Conservation (phyloP, 2,888 invertebrate genomes). For the Dryobota labecula region DNA sequence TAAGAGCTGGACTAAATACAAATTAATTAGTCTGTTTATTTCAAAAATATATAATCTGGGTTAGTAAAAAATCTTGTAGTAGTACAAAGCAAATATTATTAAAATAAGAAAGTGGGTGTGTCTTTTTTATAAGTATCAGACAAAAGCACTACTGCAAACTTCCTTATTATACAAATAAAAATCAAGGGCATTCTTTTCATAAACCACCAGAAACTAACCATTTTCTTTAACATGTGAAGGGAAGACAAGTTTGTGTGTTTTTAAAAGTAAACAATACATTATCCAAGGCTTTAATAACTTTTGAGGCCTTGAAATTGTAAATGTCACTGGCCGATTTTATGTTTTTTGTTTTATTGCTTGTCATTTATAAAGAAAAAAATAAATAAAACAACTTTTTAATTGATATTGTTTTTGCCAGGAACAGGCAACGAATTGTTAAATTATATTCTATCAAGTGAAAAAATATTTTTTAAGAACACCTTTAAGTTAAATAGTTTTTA, state of each 20-base stretch:
- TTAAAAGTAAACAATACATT: conserved; percentile 42
- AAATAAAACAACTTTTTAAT: not conserved
- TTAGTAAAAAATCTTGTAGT: too few species aligned
- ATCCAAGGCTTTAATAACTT: conserved; percentile 40
- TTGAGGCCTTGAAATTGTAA: conserved; percentile 59
- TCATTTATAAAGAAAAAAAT: not conserved
- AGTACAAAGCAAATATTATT: too few species aligned
- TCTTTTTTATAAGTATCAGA: conserved; percentile 8
- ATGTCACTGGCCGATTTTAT: conserved; percentile 46
- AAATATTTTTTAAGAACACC: not conserved
- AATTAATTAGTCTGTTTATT: too few species aligned
- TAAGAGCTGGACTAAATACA: too few species aligned
- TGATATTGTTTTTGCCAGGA: conserved; percentile 19
- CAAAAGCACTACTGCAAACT: conserved; percentile 35
- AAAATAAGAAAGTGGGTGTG: not conserved
- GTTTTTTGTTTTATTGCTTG: conserved; percentile 5
- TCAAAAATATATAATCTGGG: too few species aligned
- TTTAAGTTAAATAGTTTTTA: not conserved
- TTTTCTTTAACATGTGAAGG: conserved; percentile 62
- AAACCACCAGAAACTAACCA: conserved; percentile 50
- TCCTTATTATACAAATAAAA: conserved; percentile 43
- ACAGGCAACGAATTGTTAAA: not conserved
- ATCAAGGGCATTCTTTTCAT: conserved; percentile 52
- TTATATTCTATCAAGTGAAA: not conserved
- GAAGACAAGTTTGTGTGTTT: conserved; percentile 40